Evolutionary conservation across 92 coral and sea anemone genomes (phyloP).

Genomic region (Diadumene lineata): DNA sequence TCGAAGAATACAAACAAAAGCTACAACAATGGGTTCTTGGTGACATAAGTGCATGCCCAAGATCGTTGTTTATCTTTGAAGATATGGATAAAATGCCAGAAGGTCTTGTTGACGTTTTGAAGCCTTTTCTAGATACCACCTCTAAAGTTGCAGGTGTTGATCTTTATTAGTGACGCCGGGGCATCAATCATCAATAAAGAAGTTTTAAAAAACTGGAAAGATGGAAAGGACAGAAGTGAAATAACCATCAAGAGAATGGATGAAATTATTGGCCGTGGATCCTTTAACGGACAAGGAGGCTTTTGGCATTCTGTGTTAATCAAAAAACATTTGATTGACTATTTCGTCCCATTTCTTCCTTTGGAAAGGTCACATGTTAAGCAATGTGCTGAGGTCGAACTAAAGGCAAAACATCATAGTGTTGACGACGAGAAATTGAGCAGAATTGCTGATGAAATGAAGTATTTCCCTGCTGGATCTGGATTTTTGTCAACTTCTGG

Average conservation of each 20-base stretch:
- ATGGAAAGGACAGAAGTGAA: slow-evolving; percentile 67
- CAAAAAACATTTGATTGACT: slow-evolving; percentile 73
- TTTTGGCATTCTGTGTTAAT: slow-evolving; percentile 87
- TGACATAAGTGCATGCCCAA: slow-evolving; percentile 61
- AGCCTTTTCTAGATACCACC: slow-evolving; percentile 82
- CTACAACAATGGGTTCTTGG: slow-evolving; percentile 50
- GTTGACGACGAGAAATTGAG: slow-evolving; percentile 47
- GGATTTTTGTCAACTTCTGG: slow-evolving; percentile 83
- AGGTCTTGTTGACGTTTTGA: slow-evolving; percentile 81
- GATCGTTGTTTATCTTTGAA: slow-evolving; percentile 86
- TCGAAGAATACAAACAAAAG: slow-evolving; percentile 52
- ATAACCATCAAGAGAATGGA: slow-evolving; percentile 82
- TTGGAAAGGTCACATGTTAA: slow-evolving; percentile 80
- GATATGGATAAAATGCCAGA: slow-evolving; percentile 94
- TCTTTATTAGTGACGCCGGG: slow-evolving; percentile 90
- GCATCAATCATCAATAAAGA: slow-evolving; percentile 68
- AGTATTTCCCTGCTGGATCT: slow-evolving; percentile 65
- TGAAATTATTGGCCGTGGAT: slow-evolving; percentile 62
- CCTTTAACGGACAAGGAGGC: slow-evolving; percentile 75
- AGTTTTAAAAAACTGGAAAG: slow-evolving; percentile 64
- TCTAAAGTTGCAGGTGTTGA: slow-evolving; percentile 67
- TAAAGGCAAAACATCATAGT: slow-evolving; percentile 36
- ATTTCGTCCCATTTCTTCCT: slow-evolving; percentile 84
- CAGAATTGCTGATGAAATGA: slow-evolving; percentile 74
- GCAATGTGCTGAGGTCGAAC: slow-evolving; percentile 75